Evolutionary conservation across 2,888 invertebrate species (phyloP).

Genomic region (Caenorhabditis doughertyi): DNA sequence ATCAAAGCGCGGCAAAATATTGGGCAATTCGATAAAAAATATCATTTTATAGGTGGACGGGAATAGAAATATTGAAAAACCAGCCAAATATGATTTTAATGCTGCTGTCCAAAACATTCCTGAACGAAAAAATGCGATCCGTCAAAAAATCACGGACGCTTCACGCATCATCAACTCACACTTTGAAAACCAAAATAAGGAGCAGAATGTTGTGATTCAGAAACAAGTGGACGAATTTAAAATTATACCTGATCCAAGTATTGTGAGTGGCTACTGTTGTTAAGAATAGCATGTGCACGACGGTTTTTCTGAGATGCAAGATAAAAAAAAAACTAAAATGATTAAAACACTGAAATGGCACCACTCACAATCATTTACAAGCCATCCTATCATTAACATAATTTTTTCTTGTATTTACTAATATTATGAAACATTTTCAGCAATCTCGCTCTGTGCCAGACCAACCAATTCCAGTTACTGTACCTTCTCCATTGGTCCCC

Average conservation of each 20-base stretch:
- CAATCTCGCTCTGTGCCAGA: constrained; percentile 33
- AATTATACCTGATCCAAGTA: constrained; percentile 23
- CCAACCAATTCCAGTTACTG: not conserved
- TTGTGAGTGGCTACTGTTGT: constrained; percentile 15
- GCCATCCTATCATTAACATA: too few relatives aligned
- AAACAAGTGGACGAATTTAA: constrained; percentile 49
- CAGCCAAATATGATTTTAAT: constrained; percentile 70
- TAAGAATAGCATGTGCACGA: not conserved
- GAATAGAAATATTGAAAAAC: constrained; percentile 63
- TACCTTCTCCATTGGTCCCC: not conserved
- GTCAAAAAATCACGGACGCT: constrained; percentile 64
- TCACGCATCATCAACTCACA: constrained; percentile 55
- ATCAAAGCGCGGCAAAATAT: too few relatives aligned
- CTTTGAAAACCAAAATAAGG: constrained; percentile 52
- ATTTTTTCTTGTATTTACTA: too few relatives aligned
- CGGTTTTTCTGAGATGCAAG: too few relatives aligned
- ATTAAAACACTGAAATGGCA: too few relatives aligned
- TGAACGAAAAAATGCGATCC: constrained; percentile 63
- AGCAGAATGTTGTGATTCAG: constrained; percentile 33
- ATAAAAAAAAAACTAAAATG: too few relatives aligned
- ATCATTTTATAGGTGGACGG: constrained; percentile 65
- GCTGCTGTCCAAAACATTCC: constrained; percentile 70
- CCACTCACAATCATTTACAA: too few relatives aligned
- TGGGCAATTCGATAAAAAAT: too few relatives aligned
- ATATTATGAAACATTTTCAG: constrained; percentile 51